Evolutionary conservation across 1,140 invertebrate genomes (phyloP), one percentile per base, ranked within the genome.

Genomic region (Archivesica marissinica): DNA sequence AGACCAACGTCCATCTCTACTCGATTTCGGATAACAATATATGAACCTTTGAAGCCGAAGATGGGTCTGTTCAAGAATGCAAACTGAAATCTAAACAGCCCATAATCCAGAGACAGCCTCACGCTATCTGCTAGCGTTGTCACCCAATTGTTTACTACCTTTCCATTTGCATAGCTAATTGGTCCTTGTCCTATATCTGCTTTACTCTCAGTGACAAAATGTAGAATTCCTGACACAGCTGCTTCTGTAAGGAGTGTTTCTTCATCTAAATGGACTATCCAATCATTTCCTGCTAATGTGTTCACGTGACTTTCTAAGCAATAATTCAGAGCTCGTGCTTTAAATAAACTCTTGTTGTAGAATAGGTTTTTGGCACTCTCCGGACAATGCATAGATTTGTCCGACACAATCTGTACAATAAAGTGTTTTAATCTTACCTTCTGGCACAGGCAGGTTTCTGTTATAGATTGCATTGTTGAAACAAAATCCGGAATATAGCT

Each of bases 201-300:
- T 0, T 98, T 98, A 94, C 99, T 97, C 4, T 77, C 59, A 33
- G 54, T 75, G 25, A 98, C 97, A 95, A 99, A 99, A 92, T 99
- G 99, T 20, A 99, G 94, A 89, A 99, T 98, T 11, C 98, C 98
- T 15, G 87, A 82, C 1, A 95, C 95, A 23, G 97, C 97, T 93
- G 98, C 98, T 91, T 98, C 97, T 1, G 98, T 99, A 0, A 99
- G 94, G 44, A 99, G 93, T 0, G 98, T 99, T 94, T 99, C 98
- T 94, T 99, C 98, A 93, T 99, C 98, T 23, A 99, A 94, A 95
- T 99, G 98, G 2, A 99, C 98, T 90, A 99, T 97, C 98, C 98
- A 99, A 93, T 99, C 98, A 86, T 96, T 96, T 90, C 98, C 98
- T 25, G 95, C 96, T 15, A 99, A 93, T 86, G 97, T 96, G 94